These are phyloP conservation scores for Naja naja DNA, from an alignment of 2,113 vertebrate species.

Conservation along the genomic window DNA sequence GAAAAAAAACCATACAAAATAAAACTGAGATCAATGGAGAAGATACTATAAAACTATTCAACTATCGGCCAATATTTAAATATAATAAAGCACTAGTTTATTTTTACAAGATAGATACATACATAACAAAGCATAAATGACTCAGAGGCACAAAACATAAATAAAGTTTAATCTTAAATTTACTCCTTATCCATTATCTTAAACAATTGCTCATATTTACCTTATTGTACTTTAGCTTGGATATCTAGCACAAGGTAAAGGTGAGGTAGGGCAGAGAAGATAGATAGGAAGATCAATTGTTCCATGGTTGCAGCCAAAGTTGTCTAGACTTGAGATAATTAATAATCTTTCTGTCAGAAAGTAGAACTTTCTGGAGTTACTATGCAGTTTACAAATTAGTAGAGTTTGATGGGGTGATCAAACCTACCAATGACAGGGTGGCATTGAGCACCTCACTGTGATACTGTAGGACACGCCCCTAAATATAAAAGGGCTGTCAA, in stretches of 20 bases:
- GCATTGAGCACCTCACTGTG: too few relatives aligned
- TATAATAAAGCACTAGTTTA: background rate
- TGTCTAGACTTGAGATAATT: background rate
- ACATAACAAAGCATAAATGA: background rate
- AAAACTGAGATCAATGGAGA: background rate
- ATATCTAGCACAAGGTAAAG: background rate
- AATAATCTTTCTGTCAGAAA: background rate
- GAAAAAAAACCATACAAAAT: background rate
- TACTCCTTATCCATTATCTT: background rate
- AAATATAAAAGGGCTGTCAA: too few relatives aligned
- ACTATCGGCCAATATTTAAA: background rate
- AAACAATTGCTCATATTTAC: background rate
- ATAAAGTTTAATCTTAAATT: background rate
- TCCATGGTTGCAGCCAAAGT: background rate
- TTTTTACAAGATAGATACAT: background rate
- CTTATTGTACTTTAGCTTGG: background rate
- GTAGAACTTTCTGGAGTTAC: too few relatives aligned
- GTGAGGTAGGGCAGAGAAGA: background rate
- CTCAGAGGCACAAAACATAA: background rate
- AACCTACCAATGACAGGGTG: too few relatives aligned
- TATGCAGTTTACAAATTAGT: too few relatives aligned
- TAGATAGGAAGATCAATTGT: background rate
- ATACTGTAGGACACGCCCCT: too few relatives aligned
- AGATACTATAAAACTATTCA: background rate
- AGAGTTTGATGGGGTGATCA: too few relatives aligned